phyloP scores from a whole-genome alignment of 1,140 invertebrate species.

The Cotesia typhae region DNA sequence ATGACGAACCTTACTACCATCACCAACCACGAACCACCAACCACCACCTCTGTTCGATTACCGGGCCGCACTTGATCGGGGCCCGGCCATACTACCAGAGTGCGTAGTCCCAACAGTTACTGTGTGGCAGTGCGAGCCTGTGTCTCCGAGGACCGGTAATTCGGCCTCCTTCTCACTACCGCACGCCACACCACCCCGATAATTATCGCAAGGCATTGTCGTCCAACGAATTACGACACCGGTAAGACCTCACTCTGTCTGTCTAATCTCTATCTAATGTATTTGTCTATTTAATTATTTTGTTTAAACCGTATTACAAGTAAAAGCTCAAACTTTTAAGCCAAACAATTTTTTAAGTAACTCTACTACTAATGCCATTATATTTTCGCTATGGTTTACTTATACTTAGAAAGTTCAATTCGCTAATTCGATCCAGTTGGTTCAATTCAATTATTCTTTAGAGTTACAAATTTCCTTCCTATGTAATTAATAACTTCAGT shows the following conservation, averaged over 20 bases:
- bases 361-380: no score
- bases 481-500: not conserved
- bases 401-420: no score
- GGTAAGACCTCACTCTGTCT: slow-evolving; percentile 60
- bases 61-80: slow-evolving; percentile 45
- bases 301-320: slow-evolving; percentile 35
- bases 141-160: slow-evolving; percentile 66
- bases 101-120: slow-evolving; percentile 66
- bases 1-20: slow-evolving; percentile 40
- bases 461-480: not conserved
- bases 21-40: slow-evolving; percentile 39
- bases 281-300: not conserved
- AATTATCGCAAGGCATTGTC: slow-evolving; percentile 63
- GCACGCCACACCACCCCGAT: slow-evolving; percentile 66
- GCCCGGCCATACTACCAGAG: slow-evolving; percentile 55
- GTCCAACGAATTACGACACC: slow-evolving; percentile 59
- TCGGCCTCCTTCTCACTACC: slow-evolving; percentile 65
- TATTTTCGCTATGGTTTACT: no score
- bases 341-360: no score
- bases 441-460: not conserved
- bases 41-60: slow-evolving; percentile 44
- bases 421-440: not conserved
- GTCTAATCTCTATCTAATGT: slow-evolving; percentile 38
- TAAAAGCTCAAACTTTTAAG: slow-evolving; percentile 8
- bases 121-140: slow-evolving; percentile 67